Conservation (phyloP, 2,888 invertebrate genomes). For the Phyto melanocephala region DNA sequence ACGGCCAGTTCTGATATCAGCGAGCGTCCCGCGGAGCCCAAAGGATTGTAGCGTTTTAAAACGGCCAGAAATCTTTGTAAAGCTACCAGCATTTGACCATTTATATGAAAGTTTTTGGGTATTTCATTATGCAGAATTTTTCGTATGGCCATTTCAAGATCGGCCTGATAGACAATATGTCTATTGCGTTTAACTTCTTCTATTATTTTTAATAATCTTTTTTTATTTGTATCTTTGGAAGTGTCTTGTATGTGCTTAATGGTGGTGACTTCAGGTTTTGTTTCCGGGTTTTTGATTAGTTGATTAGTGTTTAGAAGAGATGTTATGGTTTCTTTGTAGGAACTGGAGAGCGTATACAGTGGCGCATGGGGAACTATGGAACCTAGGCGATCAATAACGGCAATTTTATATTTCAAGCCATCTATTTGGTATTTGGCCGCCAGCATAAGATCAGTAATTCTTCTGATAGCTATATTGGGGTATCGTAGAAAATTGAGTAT, state of each 20-base stretch:
- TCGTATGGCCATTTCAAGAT: constrained; percentile 91
- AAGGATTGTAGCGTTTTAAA: constrained; percentile 89
- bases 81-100: constrained; percentile 85
- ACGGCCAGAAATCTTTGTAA: constrained; percentile 86
- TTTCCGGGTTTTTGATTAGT: constrained; percentile 67
- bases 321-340: constrained; percentile 69
- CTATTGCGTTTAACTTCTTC: constrained; percentile 73
- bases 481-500: constrained; percentile 82
- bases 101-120: constrained; percentile 84
- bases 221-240: too few relatives aligned
- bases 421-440: constrained; percentile 72
- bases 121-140: constrained; percentile 92
- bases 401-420: constrained; percentile 66
- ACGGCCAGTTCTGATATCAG: constrained; percentile 83
- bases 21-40: constrained; percentile 83
- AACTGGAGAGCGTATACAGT: constrained; percentile 77
- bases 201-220: constrained; percentile 67
- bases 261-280: background rate
- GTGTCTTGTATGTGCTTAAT: background rate
- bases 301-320: constrained; percentile 66
- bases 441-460: constrained; percentile 77
- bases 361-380: constrained; percentile 62
- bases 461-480: constrained; percentile 81
- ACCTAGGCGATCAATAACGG: constrained; percentile 69
- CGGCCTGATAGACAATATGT: constrained; percentile 88